Conservation (phyloP, 1,140 invertebrate species). For the Scylla paramamosain region DNA sequence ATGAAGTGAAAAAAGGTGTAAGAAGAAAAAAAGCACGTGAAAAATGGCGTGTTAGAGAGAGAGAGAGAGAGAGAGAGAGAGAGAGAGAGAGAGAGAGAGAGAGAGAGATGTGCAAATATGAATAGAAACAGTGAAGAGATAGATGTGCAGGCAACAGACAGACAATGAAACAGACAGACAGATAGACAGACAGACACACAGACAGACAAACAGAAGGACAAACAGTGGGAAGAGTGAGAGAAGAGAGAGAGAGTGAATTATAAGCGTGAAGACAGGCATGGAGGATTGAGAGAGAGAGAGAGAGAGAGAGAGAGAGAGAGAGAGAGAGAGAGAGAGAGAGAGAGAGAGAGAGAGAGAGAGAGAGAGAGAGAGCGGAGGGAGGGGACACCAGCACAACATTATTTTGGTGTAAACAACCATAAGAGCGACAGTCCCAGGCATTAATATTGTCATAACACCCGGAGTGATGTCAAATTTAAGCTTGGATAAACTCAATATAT, state of each 20-base stretch:
- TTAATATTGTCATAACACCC: conserved; percentile 12
- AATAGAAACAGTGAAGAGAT: too few relatives aligned
- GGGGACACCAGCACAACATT: background rate
- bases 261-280: too few relatives aligned
- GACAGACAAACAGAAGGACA: too few relatives aligned
- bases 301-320: background rate
- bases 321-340: background rate
- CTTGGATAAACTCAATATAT: background rate
- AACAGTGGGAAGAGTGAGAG: too few relatives aligned
- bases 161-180: too few relatives aligned
- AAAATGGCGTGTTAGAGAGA: background rate
- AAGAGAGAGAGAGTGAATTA: background rate
- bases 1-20: too few relatives aligned
- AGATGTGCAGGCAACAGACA: too few relatives aligned
- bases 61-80: conserved; percentile 20
- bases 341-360: background rate
- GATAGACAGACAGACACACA: too few relatives aligned
- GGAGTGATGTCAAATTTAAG: conserved; percentile 14
- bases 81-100: conserved; percentile 6
- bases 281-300: background rate
- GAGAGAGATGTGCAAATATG: background rate
- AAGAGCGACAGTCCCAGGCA: background rate
- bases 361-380: background rate
- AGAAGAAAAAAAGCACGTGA: too few relatives aligned
- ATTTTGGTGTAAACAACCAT: background rate